Base-by-base conservation (phyloP, 2,113 vertebrate species). In the Casuarius casuarius region DNA sequence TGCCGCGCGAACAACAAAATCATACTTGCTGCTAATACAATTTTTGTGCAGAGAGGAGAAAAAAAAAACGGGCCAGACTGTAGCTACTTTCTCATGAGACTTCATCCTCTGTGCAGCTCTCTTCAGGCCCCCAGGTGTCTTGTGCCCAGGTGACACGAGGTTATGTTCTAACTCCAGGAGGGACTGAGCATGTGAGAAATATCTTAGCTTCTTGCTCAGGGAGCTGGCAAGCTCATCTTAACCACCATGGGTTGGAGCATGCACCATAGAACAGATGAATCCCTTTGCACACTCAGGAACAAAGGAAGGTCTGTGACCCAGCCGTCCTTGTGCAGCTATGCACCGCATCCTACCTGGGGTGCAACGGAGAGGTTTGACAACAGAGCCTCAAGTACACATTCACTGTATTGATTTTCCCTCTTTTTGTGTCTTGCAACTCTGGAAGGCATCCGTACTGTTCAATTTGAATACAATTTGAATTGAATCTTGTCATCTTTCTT, bases 81-180 rank as follows among this genome's bases (percentile, higher is more conserved):
- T 78, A 23, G 5, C 10, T 83, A 35, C 35, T 10, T 13, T 10
- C 33, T 35, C 25, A 54, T 10, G 8, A n/a, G 33, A 17, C 66
- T 48, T 29, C 21, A 18, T 40, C 6, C 21, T 49, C 42, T 71
- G 17, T 3, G 0, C 31, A 72, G 14, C 3, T 7, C 7, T 17
- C 19, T 38, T 62, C 23, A 86, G 38, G 14, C 22, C 54, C 23
- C 10, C 19, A 18, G 4, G 1, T 58, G 33, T 59, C 21, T 33
- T 21, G 16, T 0, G 28, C 1, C 0, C 11, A 58, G 31, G 13
- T 31, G 42, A 14, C 42, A 33, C 7, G 11, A 26, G 26, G 18
- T 48, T 48, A 19, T 76, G 13, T 35, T 82, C 29, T 70, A 63
- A 29, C n/a, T 63, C 10, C 26, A 54, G 29, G 62, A 68, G 8